These are phyloP conservation scores for Parnassius apollo DNA, from an alignment of 2,888 invertebrate genomes.

Conservation along the genomic window DNA sequence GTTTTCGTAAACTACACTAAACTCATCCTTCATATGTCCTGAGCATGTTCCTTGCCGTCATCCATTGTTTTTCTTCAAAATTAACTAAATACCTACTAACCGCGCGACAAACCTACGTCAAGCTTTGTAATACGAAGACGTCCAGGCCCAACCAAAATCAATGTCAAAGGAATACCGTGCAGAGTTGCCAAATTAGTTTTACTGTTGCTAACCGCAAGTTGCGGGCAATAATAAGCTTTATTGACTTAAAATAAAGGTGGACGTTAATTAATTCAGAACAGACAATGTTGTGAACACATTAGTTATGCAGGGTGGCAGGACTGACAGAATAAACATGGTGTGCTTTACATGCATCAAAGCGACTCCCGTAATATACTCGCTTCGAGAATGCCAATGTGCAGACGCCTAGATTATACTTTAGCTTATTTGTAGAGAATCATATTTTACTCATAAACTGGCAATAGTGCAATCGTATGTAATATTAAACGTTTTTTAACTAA, in stretches of 20 bases:
- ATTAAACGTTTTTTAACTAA: too few species aligned
- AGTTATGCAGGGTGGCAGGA: constrained; percentile 71
- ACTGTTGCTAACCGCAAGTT: constrained; percentile 40
- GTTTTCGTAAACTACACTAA: constrained; percentile 13
- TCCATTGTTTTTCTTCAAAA: constrained; percentile 23
- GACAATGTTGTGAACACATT: constrained; percentile 54
- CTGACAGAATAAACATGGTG: constrained; percentile 75
- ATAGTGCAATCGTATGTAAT: too few species aligned
- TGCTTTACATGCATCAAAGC: constrained; percentile 78
- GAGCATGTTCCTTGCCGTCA: constrained; percentile 3
- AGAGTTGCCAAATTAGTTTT: constrained; percentile 54
- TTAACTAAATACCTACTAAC: constrained; percentile 25
- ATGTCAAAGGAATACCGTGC: constrained; percentile 70
- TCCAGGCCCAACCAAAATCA: constrained; percentile 62
- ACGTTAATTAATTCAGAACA: constrained; percentile 31
- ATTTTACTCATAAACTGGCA: too few species aligned
- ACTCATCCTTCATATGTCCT: constrained; percentile 2
- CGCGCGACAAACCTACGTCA: constrained; percentile 42
- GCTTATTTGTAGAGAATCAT: constrained; percentile 43
- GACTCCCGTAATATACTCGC: constrained; percentile 75
- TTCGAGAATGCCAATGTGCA: constrained; percentile 67
- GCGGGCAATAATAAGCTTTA: constrained; percentile 45
- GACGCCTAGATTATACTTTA: constrained; percentile 52
- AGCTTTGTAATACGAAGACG: constrained; percentile 52
- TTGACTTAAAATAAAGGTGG: constrained; percentile 36